A percentile compares a stretch with the other conserved stretches of the same genome.
Conservation (phyloP, 2,888 invertebrate genomes). For the Pollenia amentaria region DNA sequence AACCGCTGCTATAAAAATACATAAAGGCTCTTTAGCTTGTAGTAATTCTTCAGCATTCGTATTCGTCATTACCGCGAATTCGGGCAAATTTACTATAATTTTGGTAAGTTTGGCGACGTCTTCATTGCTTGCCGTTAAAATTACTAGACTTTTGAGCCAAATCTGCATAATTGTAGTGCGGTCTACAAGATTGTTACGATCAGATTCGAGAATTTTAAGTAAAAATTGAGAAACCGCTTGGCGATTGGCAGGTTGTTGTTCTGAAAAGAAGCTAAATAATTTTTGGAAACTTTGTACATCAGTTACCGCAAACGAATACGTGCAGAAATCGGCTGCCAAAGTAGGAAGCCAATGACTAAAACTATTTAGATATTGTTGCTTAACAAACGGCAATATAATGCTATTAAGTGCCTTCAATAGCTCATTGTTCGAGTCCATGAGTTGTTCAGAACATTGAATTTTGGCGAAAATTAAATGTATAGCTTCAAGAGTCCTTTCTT, state of each 20-base stretch:
- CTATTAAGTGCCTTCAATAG: conserved; percentile 80
- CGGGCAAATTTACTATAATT: conserved; percentile 78
- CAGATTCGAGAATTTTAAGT: conserved; percentile 77
- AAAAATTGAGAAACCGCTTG: conserved; percentile 80
- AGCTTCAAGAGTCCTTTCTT: conserved; percentile 82
- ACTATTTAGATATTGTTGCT: conserved; percentile 79
- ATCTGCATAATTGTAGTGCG: conserved; percentile 79
- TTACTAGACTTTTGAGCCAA: conserved; percentile 83
- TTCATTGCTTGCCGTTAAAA: conserved; percentile 81
- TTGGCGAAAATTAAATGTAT: conserved; percentile 80
- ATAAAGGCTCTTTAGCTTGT: conserved; percentile 82
- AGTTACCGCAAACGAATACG: conserved; percentile 73
- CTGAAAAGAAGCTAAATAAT: conserved; percentile 79
- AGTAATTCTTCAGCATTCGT: conserved; percentile 76
- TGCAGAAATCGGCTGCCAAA: conserved; percentile 82
- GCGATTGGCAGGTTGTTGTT: conserved; percentile 78
- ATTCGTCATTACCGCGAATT: conserved; percentile 78
- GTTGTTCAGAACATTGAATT: conserved; percentile 72
- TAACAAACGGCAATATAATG: conserved; percentile 81
- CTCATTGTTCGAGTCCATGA: conserved; percentile 57
- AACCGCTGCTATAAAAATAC: conserved; percentile 82
- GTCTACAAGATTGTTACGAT: conserved; percentile 76
- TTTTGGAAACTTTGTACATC: conserved; percentile 78
- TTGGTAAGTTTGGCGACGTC: conserved; percentile 79
- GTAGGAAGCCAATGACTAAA: conserved; percentile 81